Conservation (phyloP, 2,797 vertebrate species). For the Rachycentron canadum region DNA sequence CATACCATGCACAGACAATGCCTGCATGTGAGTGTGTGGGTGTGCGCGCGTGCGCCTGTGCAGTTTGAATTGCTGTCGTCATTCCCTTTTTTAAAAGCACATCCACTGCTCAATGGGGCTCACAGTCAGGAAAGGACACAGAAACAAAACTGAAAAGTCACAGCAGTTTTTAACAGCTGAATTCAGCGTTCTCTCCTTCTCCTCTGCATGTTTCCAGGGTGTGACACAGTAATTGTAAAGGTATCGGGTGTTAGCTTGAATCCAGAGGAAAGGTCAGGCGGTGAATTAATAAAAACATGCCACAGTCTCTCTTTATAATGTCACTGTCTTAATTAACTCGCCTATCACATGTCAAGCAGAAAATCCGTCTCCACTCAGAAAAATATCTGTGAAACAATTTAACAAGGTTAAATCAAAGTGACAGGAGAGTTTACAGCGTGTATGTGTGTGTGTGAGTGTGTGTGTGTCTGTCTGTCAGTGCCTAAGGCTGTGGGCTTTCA, state of each 20-base stretch:
- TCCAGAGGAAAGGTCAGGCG: constrained; percentile 73
- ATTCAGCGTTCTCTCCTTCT: constrained; percentile 24
- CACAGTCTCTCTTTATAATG: constrained; percentile 77
- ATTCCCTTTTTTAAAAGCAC: constrained; percentile 35
- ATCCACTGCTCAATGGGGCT: background rate
- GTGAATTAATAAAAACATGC: constrained; percentile 80
- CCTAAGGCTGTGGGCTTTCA: constrained; percentile 53
- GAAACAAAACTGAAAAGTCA: constrained; percentile 27
- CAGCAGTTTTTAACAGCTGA: constrained; percentile 16
- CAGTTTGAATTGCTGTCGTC: constrained; percentile 13
- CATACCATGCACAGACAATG: constrained; percentile 11
- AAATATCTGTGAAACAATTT: constrained; percentile 61
- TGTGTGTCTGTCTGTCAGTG: constrained; percentile 35
- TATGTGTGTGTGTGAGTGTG: constrained; percentile 17
- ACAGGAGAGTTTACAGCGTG: constrained; percentile 47
- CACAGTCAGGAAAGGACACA: constrained; percentile 22
- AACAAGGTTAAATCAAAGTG: constrained; percentile 76
- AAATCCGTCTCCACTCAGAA: constrained; percentile 56
- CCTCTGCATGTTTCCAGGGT: constrained; percentile 21
- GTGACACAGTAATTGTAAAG: constrained; percentile 42
- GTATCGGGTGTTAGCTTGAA: constrained; percentile 69
- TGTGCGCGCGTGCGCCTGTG: background rate
- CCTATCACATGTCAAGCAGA: constrained; percentile 56
- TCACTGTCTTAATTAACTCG: constrained; percentile 80
- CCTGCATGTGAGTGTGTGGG: background rate